These are phyloP conservation scores for Megalopta genalis DNA, from an alignment of 1,140 invertebrate genomes.

Conservation along the genomic window DNA sequence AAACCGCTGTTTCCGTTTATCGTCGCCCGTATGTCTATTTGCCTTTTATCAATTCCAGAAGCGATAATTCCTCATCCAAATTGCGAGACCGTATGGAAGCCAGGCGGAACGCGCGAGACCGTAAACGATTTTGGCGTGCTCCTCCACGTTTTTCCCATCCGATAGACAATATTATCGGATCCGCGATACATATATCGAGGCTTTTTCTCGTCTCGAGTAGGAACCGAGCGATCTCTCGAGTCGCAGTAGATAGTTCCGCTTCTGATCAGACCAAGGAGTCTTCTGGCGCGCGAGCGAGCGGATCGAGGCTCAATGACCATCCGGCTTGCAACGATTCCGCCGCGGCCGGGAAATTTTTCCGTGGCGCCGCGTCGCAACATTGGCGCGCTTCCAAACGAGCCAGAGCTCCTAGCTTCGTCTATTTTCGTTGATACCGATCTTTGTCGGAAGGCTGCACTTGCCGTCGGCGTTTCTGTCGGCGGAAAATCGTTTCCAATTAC, in stretches of 20 bases:
- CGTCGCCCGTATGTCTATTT: constrained; percentile 60
- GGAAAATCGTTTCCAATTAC: not conserved
- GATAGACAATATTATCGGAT: too few relatives aligned
- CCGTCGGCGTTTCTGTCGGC: constrained; percentile 16
- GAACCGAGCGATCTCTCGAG: too few relatives aligned
- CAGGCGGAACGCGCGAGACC: constrained; percentile 13
- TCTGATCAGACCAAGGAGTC: not conserved
- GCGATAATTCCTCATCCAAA: constrained; percentile 63
- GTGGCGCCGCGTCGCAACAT: constrained; percentile 56
- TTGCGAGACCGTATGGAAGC: constrained; percentile 44
- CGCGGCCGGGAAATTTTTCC: constrained; percentile 48
- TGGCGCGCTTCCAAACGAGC: constrained; percentile 66
- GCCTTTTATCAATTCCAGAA: constrained; percentile 65
- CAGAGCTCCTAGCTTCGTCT: constrained; percentile 62
- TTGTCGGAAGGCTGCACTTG: constrained; percentile 45
- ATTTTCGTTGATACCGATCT: constrained; percentile 72
- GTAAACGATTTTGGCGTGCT: not conserved
- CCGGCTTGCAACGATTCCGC: not conserved
- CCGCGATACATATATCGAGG: too few relatives aligned
- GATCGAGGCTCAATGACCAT: not conserved
- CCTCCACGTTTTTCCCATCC: constrained; percentile 2
- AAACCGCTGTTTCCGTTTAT: constrained; percentile 58
- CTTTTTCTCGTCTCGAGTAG: too few relatives aligned
- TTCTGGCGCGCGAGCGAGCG: too few relatives aligned
- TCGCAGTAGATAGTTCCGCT: not conserved